Base-by-base conservation (phyloP, 2,797 vertebrate species). In the Cirrhinus mrigala region DNA sequence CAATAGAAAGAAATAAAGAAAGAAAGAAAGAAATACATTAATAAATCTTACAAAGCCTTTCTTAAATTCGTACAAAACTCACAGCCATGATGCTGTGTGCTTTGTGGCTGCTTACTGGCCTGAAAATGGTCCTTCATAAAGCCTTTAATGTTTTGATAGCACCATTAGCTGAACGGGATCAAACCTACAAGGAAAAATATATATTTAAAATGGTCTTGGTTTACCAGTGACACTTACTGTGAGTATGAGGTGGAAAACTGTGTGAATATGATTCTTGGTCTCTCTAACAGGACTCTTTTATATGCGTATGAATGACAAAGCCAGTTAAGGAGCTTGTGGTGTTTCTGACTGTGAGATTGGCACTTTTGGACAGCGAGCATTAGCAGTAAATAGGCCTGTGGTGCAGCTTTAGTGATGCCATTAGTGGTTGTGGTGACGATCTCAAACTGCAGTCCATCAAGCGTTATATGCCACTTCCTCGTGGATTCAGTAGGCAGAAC, bases 401-500 rank as follows among this genome's bases (percentile, higher is more conserved):
- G 54, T 66, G 71, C 44, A 71, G 16, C 85, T 89, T 82, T 68
- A 85, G 75, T 82, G 85, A 87, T 76, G 75, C 79, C 71, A 90
- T 70, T 86, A 85, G 40, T 81, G 89, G 81, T 85, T 89, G 85
- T 78, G 60, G 86, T 77, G 40, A 73, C 6, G 10, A 1, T 80
- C 71, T 77, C 85, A 56, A 85, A 50, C 89, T 88, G 83, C 85
- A 85, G 78, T 88, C 87, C 89, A 86, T 89, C 84, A 87, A 75
- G 79, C 27, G 37, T 87, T 82, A 58, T 58, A 81, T 64, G 11
- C 10, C 6, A 3, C 52, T 84, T 75, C 58, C 87, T 86, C 52
- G 84, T 66, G 90, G 66, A 58, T 89, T 71, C 76, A 46, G 83
- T 87, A 85, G 86, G 46, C 82, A 85, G 44, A 52, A 37, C 69